Conservation (phyloP, 2,113 vertebrate species). For the Psilopsiagon aymara region DNA sequence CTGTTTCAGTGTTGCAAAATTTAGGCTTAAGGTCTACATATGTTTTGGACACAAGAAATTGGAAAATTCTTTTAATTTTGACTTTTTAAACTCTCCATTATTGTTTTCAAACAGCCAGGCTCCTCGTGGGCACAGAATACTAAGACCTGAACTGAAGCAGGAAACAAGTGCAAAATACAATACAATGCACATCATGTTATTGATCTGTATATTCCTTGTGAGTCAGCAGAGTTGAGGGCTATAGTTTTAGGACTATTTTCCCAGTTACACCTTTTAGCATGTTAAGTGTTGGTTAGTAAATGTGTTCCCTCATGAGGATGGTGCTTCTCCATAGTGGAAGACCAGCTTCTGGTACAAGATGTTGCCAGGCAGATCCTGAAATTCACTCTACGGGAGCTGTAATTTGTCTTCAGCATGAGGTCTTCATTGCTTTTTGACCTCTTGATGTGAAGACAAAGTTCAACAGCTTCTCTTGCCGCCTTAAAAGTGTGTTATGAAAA, state of each 20-base stretch:
- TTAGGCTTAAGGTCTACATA: not conserved
- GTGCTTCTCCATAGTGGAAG: not conserved
- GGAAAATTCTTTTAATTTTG: not conserved
- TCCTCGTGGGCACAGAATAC: not conserved
- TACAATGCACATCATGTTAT: not conserved
- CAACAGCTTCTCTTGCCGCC: not conserved
- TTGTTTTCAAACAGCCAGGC: not conserved
- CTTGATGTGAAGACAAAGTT: not conserved
- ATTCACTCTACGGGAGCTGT: not conserved
- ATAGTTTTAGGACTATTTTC: not conserved
- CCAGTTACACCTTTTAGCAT: not conserved
- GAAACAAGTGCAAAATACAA: not conserved
- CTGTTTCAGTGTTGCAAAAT: not conserved
- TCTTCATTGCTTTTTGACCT: not conserved
- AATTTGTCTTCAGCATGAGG: not conserved
- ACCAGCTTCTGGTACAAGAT: not conserved
- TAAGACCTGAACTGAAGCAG: not conserved
- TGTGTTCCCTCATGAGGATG: not conserved
- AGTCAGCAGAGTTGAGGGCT: not conserved
- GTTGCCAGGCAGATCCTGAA: not conserved
- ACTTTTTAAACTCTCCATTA: not conserved
- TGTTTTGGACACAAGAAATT: not conserved
- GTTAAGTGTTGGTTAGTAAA: not conserved
- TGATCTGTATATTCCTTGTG: not conserved
- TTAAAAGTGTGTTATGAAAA: not conserved